Evolutionary conservation across 2,797 vertebrate genomes (phyloP).

Genomic region (Morelia viridis): DNA sequence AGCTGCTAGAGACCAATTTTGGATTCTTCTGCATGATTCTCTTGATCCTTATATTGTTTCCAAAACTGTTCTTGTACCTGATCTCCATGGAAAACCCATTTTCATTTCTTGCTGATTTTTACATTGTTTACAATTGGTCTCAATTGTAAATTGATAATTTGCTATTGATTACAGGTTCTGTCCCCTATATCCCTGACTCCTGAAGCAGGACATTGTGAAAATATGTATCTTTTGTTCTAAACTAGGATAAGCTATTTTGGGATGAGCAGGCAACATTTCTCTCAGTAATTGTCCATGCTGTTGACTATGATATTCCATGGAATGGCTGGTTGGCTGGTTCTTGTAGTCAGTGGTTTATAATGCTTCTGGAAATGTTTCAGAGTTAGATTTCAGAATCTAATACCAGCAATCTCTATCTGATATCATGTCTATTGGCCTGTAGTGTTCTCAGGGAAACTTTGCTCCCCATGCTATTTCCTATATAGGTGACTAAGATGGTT

Average conservation of each 20-base stretch:
- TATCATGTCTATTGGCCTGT: background rate
- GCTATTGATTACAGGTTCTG: background rate
- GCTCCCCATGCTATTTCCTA: background rate
- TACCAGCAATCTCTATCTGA: background rate
- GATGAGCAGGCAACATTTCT: background rate
- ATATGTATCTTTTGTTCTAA: background rate
- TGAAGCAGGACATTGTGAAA: background rate
- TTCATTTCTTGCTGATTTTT: background rate
- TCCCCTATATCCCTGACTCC: background rate
- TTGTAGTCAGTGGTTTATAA: background rate
- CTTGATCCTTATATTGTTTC: background rate
- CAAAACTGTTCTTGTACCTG: background rate
- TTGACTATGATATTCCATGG: background rate
- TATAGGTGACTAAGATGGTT: background rate
- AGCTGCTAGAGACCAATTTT: background rate
- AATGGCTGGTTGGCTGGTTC: background rate
- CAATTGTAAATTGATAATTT: background rate
- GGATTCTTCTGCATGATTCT: background rate
- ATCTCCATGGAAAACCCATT: background rate
- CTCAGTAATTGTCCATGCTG: background rate
- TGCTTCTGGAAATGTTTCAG: background rate
- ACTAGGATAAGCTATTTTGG: background rate
- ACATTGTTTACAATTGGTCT: background rate
- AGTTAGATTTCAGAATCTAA: background rate
- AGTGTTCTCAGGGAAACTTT: background rate